Base-by-base conservation (phyloP, 2,797 vertebrate genomes). In the Myotis myotis region DNA sequence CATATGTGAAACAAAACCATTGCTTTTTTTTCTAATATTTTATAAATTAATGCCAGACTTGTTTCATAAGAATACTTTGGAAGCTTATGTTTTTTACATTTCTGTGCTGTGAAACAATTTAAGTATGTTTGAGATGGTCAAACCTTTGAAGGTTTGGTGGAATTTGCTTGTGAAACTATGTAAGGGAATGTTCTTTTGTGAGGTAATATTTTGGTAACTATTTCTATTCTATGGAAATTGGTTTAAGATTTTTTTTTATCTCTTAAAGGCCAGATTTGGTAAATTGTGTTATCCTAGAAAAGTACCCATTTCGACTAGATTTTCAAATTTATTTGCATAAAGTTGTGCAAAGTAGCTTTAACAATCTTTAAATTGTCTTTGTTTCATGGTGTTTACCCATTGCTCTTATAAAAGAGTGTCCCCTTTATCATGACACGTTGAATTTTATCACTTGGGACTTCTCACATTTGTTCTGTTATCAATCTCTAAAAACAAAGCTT, bases 401-500 rank as follows among this genome's bases (percentile, higher is more conserved):
- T 64, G 38, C 28, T 38, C 66, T 41, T 78, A 64, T 89, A 88
- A 95, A 96, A 96, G 68, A 91, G 23, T 70, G 2, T 33, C 93
- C 90, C 19, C 66, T 62, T 96, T 9, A 86, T 55, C 8, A 49
- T 36, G 23, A 92, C 47, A 94, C 62, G 25, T 49, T 95, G 8
- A 60, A 70, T 82, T 76, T 41, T 51, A 85, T 28, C 17, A 85
- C 36, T 49, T 74, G 30, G 25, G 51, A 70, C 81, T 62, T 70
- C 12, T 95, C n/a, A 44, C 28, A 47, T 72, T 5, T 36, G 92
- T 95, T 95, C 33, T 66, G 60, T 78, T 41, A 44, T 44, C 44
- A 11, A 11, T 44, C n/a, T 17, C 82, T 70, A 6, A 97, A 15
- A 28, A 9, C 64, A 94, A 95, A 95, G 28, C 6, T 96, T 96